Conservation (phyloP, 2,888 invertebrate genomes). For the Lysandra bellargus region DNA sequence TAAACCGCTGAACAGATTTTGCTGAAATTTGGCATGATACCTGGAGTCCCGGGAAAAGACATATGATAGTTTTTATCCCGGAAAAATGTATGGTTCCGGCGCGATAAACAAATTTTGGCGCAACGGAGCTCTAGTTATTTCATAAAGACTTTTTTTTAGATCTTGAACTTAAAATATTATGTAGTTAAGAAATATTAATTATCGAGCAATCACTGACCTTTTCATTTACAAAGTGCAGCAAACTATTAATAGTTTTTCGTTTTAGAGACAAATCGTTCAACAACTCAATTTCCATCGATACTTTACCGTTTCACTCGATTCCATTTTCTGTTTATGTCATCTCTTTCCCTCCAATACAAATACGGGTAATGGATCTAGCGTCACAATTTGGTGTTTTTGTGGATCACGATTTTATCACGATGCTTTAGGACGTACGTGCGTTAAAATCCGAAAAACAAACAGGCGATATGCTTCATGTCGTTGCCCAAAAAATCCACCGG, state of each 20-base stretch:
- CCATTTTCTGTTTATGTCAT: neutral
- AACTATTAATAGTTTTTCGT: neutral
- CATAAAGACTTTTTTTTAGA: neutral
- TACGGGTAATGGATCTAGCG: constrained; percentile 8
- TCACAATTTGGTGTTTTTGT: constrained; percentile 33
- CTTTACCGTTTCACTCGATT: constrained; percentile 26
- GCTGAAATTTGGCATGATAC: too few relatives aligned
- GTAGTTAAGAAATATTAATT: neutral
- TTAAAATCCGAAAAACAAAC: constrained; percentile 43
- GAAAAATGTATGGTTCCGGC: too few relatives aligned
- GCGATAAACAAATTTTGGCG: too few relatives aligned
- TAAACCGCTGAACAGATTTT: too few relatives aligned
- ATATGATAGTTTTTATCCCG: too few relatives aligned
- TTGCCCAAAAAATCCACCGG: constrained; percentile 17
- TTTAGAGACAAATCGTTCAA: constrained; percentile 22
- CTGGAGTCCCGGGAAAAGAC: too few relatives aligned
- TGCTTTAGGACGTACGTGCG: constrained; percentile 43
- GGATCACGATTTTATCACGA: constrained; percentile 34
- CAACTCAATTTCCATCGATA: constrained; percentile 21
- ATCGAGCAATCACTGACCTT: neutral
- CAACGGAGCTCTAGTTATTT: neutral
- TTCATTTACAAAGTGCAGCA: neutral
- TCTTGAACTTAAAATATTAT: neutral
- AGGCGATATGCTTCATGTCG: constrained; percentile 43
- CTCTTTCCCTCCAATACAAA: constrained; percentile 30